Evolutionary conservation across 2,888 invertebrate genomes (phyloP), one percentile per base, ranked within the genome.

Genomic region (Neoaliturus tenellus): DNA sequence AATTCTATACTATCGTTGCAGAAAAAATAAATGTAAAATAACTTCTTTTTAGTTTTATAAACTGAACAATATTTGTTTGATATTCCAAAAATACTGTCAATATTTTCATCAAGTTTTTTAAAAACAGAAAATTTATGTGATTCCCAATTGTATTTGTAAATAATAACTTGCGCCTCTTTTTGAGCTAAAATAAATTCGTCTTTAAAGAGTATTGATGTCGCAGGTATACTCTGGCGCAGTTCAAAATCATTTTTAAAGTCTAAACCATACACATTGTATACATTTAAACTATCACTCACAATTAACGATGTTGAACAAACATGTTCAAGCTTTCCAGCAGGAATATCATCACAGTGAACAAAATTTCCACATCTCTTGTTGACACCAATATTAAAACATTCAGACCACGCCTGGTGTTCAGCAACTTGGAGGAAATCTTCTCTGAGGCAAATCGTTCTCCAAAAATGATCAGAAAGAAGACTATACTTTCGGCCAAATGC

Each of bases 401-500:
- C 73, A 25, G 6, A 44, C 73, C 73, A 75, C 5, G 25, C 73
- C 10, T 17, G 28, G 17, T 20, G 28, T 3, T 75, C 44, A 44
- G 25, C 3, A 28, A 28, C 41, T 25, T 44, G 5, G 28, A 39
- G 28, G 28, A 75, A 75, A 28, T 75, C 73, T 44, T 75, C 73
- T 12, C n/a, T 17, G 1, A 28, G 20, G n/a, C 73, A 75, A 25
- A 75, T 23, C 28, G 10, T 20, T 44, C 44, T 75, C 73, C 73
- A 75, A 28, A 75, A 75, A 28, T 75, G 39, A 14, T 75, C 73
- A 5, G 73, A 75, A 12, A 75, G 73, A 25, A 44, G 1, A 44
- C 17, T 23, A 8, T 44, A 25, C 41, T 48, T 44, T 44, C 8
- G 8, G 25, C 44, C 39, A 44, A 75, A 44, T 44, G 73, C 73